Evolutionary conservation across 2,797 vertebrate species (phyloP).

Genomic region (Prionace glauca): DNA sequence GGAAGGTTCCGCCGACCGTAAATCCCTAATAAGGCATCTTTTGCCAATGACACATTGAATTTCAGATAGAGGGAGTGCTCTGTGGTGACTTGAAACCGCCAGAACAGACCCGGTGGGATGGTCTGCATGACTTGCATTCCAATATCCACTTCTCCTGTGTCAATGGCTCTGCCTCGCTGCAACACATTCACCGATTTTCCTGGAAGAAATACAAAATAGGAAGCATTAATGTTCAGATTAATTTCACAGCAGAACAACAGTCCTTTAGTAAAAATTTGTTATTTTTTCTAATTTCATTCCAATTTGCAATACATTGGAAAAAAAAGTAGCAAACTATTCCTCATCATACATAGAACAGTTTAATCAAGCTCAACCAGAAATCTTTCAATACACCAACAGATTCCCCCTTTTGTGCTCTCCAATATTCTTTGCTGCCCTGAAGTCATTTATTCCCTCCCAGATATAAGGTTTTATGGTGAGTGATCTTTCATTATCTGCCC

Average conservation of each 20-base stretch:
- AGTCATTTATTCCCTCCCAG: neutral
- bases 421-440: neutral
- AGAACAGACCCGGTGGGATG: conserved; percentile 89
- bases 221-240: neutral
- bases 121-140: conserved; percentile 86
- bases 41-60: conserved; percentile 86
- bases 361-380: neutral
- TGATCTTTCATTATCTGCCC: neutral
- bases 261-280: neutral
- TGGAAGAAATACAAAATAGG: conserved; percentile 2
- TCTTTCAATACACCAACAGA: neutral
- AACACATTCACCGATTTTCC: conserved; percentile 53
- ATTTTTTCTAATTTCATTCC: neutral
- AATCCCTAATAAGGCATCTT: conserved; percentile 85
- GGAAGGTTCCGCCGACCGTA: conserved; percentile 91
- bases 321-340: neutral
- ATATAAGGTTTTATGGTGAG: neutral
- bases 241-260: neutral
- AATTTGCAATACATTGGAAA: neutral
- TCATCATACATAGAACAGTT: neutral
- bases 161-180: conserved; percentile 85
- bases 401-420: neutral
- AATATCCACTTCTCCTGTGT: conserved; percentile 85
- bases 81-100: conserved; percentile 89
- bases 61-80: conserved; percentile 88